A percentile compares a stretch with the other conserved stretches of the same genome.
Evolutionary conservation across 2,888 invertebrate genomes (phyloP).

Genomic region (Ypsolopha sequella): DNA sequence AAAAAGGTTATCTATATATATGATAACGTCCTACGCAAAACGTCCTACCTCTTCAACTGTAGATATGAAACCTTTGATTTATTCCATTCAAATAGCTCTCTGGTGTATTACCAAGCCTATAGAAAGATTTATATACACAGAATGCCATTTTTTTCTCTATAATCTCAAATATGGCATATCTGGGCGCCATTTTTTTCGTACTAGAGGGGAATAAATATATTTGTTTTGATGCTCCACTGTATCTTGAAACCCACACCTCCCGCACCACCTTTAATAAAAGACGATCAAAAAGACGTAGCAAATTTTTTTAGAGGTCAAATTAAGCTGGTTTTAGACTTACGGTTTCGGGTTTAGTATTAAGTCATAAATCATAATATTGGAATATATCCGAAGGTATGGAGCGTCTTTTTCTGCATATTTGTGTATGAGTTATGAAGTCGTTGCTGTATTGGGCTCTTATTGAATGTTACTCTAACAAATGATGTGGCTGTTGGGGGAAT

Average conservation of each 20-base stretch:
- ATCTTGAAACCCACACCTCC: too few species aligned
- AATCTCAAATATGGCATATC: constrained; percentile 43
- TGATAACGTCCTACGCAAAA: too few species aligned
- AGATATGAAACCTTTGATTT: not conserved
- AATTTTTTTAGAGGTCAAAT: too few species aligned
- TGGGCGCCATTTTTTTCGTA: constrained; percentile 62
- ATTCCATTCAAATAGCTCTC: constrained; percentile 30
- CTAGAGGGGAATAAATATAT: constrained; percentile 46
- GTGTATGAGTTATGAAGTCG: not conserved
- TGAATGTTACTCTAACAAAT: constrained; percentile 60
- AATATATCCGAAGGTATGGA: constrained; percentile 40
- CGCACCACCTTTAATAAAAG: too few species aligned
- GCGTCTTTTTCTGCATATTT: constrained; percentile 11
- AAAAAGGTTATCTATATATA: too few species aligned
- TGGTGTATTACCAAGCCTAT: constrained; percentile 50
- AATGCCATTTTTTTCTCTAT: constrained; percentile 37
- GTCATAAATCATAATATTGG: constrained; percentile 64
- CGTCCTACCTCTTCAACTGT: too few species aligned
- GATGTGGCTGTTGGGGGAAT: constrained; percentile 28
- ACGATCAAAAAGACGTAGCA: too few species aligned
- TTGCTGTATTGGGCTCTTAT: constrained; percentile 35
- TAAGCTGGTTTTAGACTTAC: constrained; percentile 15
- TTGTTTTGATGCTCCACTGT: constrained; percentile 24
- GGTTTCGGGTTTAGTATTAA: constrained; percentile 38
- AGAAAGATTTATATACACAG: constrained; percentile 60